A percentile compares a stretch with the other conserved stretches of the same genome.
Conservation (phyloP, 2,113 vertebrate genomes). For the Grantiella picta region DNA sequence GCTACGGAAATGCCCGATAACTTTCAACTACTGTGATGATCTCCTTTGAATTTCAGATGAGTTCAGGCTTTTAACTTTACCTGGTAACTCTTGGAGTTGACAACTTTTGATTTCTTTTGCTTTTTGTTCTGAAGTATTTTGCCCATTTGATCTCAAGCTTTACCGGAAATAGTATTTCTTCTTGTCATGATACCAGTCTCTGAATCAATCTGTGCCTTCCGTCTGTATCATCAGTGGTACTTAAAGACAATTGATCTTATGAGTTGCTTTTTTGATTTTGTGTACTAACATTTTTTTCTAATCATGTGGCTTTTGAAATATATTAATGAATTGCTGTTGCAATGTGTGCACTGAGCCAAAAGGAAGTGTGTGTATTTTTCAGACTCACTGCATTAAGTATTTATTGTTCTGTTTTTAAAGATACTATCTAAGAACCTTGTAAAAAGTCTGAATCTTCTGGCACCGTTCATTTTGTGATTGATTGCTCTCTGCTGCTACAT, state of each 20-base stretch:
- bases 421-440: neutral
- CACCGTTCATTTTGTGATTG: neutral
- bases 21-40: neutral
- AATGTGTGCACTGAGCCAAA: neutral
- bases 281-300: neutral
- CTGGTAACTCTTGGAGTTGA: neutral
- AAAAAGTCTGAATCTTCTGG: neutral
- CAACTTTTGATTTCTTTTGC: neutral
- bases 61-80: neutral
- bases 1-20: neutral
- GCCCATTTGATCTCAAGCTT: neutral
- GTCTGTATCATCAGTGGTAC: neutral
- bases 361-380: neutral
- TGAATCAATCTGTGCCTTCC: neutral
- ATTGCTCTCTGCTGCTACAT: neutral
- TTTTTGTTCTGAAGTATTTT: neutral
- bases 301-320: neutral
- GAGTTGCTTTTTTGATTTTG: neutral
- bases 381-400: neutral
- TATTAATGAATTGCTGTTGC: neutral
- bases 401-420: neutral
- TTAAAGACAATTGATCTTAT: neutral
- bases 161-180: neutral
- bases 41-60: neutral
- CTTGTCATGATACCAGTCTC: neutral